phyloP scores from a whole-genome alignment of 2,888 invertebrate genomes.

The Sarcophaga subvicina region DNA sequence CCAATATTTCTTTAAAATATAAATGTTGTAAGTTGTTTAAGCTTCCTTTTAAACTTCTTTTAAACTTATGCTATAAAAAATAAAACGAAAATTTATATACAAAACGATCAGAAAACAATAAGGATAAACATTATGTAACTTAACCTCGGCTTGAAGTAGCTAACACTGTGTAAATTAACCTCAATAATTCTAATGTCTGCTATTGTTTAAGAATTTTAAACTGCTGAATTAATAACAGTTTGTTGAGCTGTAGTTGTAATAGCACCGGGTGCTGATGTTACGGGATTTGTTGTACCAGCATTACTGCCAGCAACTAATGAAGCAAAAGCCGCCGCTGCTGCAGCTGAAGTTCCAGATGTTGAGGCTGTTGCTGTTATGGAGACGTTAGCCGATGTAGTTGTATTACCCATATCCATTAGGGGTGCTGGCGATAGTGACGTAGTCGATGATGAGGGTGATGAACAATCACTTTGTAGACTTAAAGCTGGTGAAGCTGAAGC shows the following conservation, averaged over 20 bases:
- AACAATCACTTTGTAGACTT: constrained; percentile 79
- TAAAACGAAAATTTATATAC: constrained; percentile 51
- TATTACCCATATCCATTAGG: constrained; percentile 71
- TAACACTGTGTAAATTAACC: constrained; percentile 37
- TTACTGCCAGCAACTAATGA: constrained; percentile 70
- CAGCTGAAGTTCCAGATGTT: constrained; percentile 74
- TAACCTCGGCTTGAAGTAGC: constrained; percentile 27
- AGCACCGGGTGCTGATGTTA: constrained; percentile 50
- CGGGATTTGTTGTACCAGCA: constrained; percentile 43
- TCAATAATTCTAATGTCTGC: constrained; percentile 40
- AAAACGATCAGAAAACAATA: constrained; percentile 17
- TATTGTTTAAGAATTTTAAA: constrained; percentile 70
- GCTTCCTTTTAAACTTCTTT: constrained; percentile 32
- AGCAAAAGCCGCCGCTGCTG: constrained; percentile 77
- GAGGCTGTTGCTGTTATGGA: constrained; percentile 77
- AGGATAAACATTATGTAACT: not conserved
- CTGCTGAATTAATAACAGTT: constrained; percentile 79
- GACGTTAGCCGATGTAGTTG: constrained; percentile 74
- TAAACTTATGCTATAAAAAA: constrained; percentile 23
- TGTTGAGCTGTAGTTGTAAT: constrained; percentile 72
- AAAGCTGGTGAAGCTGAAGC: constrained; percentile 76
- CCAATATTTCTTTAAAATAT: not conserved
- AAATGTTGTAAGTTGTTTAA: constrained; percentile 18
- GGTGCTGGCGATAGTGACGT: constrained; percentile 79
- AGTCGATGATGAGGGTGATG: constrained; percentile 78